Conservation (phyloP, 1,140 invertebrate species). For the Bombyx mandarina region DNA sequence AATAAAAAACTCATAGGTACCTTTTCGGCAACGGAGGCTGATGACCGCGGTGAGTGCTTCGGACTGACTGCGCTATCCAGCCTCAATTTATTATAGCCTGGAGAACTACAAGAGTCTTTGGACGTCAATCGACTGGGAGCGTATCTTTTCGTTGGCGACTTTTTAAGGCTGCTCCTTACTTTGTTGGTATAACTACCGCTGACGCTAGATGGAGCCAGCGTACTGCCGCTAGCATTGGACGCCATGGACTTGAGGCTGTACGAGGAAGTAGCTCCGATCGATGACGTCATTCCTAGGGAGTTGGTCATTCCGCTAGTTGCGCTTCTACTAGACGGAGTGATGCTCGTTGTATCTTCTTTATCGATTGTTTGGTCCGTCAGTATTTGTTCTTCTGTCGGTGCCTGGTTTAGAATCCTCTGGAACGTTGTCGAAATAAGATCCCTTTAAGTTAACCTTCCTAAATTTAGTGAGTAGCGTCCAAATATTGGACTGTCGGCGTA, state of each 20-base stretch:
- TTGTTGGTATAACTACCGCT: constrained; percentile 52
- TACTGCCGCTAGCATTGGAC: constrained; percentile 43
- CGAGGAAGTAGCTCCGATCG: constrained; percentile 52
- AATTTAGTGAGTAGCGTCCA: too few species aligned
- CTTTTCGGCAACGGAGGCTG: constrained; percentile 41
- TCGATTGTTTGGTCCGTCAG: constrained; percentile 44
- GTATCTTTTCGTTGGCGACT: constrained; percentile 55
- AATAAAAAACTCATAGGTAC: constrained; percentile 18
- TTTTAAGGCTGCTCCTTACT: constrained; percentile 61
- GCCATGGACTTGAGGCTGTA: constrained; percentile 50
- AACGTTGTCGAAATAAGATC: constrained; percentile 6
- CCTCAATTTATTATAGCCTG: constrained; percentile 63
- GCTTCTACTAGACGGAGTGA: constrained; percentile 42
- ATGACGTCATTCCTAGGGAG: constrained; percentile 48
- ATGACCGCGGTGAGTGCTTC: constrained; percentile 54
- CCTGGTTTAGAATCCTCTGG: constrained; percentile 63
- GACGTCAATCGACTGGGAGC: constrained; percentile 30
- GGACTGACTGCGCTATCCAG: constrained; percentile 65
- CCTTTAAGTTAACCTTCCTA: too few species aligned
- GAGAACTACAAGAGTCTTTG: constrained; percentile 48
- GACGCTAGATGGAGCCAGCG: constrained; percentile 51
- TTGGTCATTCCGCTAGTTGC: constrained; percentile 44
- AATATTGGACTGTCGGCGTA: too few species aligned
- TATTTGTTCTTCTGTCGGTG: constrained; percentile 52
- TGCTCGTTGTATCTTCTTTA: constrained; percentile 38